Percentiles rank a stretch among this genome's conserved stretches.
Conservation (phyloP, 2,797 vertebrate species). For the Phaenicophaeus curvirostris region DNA sequence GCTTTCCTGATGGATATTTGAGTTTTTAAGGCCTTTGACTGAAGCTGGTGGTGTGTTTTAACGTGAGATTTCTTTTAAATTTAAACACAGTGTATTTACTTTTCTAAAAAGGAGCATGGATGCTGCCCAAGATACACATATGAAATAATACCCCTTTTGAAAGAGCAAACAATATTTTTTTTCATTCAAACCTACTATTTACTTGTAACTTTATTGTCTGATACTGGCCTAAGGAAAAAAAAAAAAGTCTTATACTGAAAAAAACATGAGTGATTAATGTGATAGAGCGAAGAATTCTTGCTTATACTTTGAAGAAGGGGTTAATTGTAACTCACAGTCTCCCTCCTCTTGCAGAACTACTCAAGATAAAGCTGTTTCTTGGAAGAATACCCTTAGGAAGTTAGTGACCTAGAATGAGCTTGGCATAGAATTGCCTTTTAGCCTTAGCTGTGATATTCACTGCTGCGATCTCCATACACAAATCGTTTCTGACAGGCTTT, state of each 20-base stretch:
- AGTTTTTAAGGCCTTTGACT: not conserved
- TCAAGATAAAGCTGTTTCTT: slow-evolving; percentile 59
- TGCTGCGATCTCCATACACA: not conserved
- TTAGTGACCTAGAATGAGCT: slow-evolving; percentile 65
- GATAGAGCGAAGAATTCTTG: not conserved
- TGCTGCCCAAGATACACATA: not conserved
- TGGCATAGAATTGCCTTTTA: slow-evolving; percentile 53
- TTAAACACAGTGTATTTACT: not conserved
- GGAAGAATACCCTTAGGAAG: slow-evolving; percentile 65
- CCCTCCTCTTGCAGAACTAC: slow-evolving; percentile 2
- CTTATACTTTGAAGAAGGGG: slow-evolving; percentile 11
- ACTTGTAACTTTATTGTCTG: not conserved
- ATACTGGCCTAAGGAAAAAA: not conserved
- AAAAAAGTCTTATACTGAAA: not conserved
- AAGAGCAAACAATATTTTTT: not conserved
- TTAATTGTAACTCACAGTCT: slow-evolving; percentile 1
- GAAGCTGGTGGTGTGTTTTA: not conserved
- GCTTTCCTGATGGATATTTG: not conserved
- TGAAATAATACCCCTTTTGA: not conserved
- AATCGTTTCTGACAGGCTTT: slow-evolving; percentile 56
- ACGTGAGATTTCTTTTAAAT: not conserved
- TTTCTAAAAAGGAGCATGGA: not conserved
- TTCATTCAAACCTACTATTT: not conserved
- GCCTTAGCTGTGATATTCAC: slow-evolving; percentile 10
- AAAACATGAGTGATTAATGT: not conserved